Evolutionary conservation across 2,113 vertebrate species (phyloP).

Genomic region (Zosterops pallidus): DNA sequence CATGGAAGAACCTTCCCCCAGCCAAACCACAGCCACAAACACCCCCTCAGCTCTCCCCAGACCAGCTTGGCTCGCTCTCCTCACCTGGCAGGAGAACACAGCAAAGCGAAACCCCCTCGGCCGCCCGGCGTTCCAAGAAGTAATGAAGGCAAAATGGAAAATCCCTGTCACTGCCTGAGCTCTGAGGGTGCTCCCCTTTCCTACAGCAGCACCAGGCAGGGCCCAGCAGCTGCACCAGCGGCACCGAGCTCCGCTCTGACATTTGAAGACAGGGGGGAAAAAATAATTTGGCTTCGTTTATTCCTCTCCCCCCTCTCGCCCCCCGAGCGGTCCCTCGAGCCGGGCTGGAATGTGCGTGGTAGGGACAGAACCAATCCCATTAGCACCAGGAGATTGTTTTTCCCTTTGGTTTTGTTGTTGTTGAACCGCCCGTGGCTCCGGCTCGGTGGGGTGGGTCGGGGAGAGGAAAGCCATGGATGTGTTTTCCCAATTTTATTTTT

Average conservation of each 20-base stretch:
- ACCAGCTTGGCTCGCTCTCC: conserved; percentile 29
- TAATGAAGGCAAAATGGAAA: conserved; percentile 15
- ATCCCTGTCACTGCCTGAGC: background rate
- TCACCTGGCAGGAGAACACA: conserved; percentile 56
- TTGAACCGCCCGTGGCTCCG: background rate
- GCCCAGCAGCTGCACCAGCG: conserved; percentile 39
- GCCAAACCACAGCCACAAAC: background rate
- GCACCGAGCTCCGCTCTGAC: conserved; percentile 31
- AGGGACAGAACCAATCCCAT: conserved; percentile 70
- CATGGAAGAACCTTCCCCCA: accelerated
- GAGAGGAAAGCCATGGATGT: background rate
- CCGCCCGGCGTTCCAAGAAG: conserved; percentile 4
- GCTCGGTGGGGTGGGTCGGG: background rate
- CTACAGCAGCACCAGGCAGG: background rate
- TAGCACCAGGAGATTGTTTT: conserved; percentile 62
- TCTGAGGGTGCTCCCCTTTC: background rate
- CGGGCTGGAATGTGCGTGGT: conserved; percentile 65
- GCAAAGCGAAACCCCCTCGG: background rate
- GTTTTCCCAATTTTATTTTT: background rate
- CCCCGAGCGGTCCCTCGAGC: conserved; percentile 26
- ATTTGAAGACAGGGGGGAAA: background rate
- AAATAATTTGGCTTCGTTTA: conserved; percentile 45
- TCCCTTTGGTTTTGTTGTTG: conserved; percentile 24
- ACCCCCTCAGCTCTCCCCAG: background rate
- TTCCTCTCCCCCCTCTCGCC: background rate